These are phyloP conservation scores for Acrossocheilus fasciatus DNA, from an alignment of 2,797 vertebrate species.

Conservation along the genomic window DNA sequence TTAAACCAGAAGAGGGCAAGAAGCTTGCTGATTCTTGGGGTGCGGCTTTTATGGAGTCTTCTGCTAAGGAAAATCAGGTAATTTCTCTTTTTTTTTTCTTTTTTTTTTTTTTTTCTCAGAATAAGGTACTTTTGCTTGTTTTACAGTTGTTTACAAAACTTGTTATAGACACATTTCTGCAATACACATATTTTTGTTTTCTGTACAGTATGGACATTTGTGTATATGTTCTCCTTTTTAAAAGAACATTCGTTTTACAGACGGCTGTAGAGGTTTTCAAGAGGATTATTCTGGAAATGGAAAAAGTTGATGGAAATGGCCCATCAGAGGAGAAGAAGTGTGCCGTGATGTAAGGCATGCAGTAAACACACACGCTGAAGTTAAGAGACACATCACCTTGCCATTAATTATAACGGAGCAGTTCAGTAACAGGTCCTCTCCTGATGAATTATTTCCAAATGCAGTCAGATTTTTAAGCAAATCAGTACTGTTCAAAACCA, in stretches of 20 bases:
- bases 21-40: slow-evolving; percentile 88
- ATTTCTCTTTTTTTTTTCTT: background rate
- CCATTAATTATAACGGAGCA: background rate
- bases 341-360: slow-evolving; percentile 79
- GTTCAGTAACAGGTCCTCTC: background rate
- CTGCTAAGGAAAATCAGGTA: slow-evolving; percentile 90
- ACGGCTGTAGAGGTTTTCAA: slow-evolving; percentile 87
- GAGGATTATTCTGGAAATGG: slow-evolving; percentile 87
- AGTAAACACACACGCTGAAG: slow-evolving; percentile 72
- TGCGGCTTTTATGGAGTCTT: slow-evolving; percentile 87
- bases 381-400: slow-evolving; percentile 76
- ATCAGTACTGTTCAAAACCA: background rate
- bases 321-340: slow-evolving; percentile 82
- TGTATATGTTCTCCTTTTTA: slow-evolving; percentile 20
- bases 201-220: background rate
- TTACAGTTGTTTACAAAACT: background rate
- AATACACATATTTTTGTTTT: background rate
- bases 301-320: slow-evolving; percentile 82
- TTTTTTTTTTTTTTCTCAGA: background rate
- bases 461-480: background rate
- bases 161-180: background rate
- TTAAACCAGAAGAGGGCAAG: slow-evolving; percentile 87
- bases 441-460: background rate
- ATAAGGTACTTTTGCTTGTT: background rate
- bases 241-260: slow-evolving; percentile 62